Evolutionary conservation across 2,797 vertebrate species (phyloP), one percentile per base, ranked within the genome.

Genomic region (Pseudomugil tenellus): DNA sequence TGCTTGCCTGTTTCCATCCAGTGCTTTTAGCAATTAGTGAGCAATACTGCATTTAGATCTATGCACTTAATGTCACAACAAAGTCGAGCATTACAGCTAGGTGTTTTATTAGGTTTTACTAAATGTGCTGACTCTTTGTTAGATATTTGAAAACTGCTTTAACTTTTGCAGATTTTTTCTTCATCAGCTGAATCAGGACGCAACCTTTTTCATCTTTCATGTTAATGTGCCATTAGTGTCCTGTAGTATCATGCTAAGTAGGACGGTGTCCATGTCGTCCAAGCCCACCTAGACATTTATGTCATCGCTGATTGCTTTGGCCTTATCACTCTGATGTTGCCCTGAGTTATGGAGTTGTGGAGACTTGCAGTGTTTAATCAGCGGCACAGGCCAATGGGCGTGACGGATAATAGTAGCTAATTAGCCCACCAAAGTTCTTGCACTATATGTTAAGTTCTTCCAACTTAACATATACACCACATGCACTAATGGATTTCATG

Each of bases 391-490:
- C 85, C 87, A 88, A 84, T 89, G 85, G 86, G 75, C 76, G 70
- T 70, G 58, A 80, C 83, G 86, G 82, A 91, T 90, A 90, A 91
- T 89, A 71, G 70, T 67, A 79, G 81, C 83, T 91, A 92, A 93
- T 93, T 94, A 92, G 81, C 83, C 76, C 63, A 66, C 83, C 80
- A 80, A 88, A 91, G 79, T 87, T 83, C 74, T 76, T 80, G 75
- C 77, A 77, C 82, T 86, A 66, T n/a, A n/a, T n/a, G n/a, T n/a
- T n/a, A n/a, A n/a, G n/a, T n/a, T n/a, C 76, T 78, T 81, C 81
- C 75, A 81, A 84, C 78, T 85, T 87, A 85, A 85, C 80, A 88
- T 82, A 56, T 82, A 81, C 80, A 72, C 67, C 79, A 83, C 78
- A 87, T 74, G 81, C 73, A 84, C 67, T 89, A 88, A 89, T 86